Conservation (phyloP, 1,140 invertebrate species). For the Drosophila jambulina region DNA sequence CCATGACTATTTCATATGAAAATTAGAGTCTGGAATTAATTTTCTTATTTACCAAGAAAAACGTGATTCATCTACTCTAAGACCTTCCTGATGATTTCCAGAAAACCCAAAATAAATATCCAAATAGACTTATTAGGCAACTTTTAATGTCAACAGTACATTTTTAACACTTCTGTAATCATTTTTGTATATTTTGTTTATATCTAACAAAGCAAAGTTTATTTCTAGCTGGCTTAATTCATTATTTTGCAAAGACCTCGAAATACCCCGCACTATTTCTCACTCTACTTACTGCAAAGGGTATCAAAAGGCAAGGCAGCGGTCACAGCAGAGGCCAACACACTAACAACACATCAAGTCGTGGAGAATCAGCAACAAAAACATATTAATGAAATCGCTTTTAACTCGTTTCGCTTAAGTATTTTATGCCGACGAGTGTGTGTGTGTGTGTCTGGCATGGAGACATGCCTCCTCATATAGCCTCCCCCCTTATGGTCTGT, state of each 20-base stretch:
- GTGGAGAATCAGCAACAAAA: conserved; percentile 55
- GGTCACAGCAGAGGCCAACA: conserved; percentile 29
- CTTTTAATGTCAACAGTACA: neutral
- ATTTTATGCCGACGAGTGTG: conserved; percentile 45
- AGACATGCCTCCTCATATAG: conserved; percentile 51
- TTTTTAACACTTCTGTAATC: neutral
- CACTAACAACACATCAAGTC: conserved; percentile 26
- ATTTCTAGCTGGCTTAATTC: neutral
- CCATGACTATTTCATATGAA: neutral
- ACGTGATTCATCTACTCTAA: neutral
- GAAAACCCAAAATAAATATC: neutral
- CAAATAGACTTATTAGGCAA: neutral
- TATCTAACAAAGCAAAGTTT: neutral
- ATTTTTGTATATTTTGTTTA: neutral
- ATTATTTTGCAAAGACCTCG: neutral
- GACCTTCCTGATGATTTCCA: neutral
- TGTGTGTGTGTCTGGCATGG: conserved; percentile 31
- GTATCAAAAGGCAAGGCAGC: conserved; percentile 40
- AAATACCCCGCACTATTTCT: conserved; percentile 10
- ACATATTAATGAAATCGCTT: conserved; percentile 82
- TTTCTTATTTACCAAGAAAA: neutral
- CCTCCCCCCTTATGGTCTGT: conserved; percentile 37
- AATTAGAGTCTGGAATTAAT: neutral
- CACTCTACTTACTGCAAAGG: conserved; percentile 40
- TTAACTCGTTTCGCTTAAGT: conserved; percentile 81